Evolutionary conservation across 2,888 invertebrate species (phyloP).

Genomic region (Chrysopilus asiliformis): DNA sequence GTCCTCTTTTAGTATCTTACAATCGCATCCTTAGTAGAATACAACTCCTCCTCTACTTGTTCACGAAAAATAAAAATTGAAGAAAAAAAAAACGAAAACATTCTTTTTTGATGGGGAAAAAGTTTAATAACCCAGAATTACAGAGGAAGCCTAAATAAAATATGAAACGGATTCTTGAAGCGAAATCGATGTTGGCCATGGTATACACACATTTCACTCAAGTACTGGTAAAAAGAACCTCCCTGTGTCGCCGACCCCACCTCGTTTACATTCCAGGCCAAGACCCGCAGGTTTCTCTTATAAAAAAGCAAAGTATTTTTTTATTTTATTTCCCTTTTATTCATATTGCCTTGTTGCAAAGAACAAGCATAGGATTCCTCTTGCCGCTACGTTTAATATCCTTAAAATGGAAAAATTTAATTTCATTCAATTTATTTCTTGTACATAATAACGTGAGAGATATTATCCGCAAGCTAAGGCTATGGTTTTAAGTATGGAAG

Average conservation of each 20-base stretch:
- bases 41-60: no score
- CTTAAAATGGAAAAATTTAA: slow-evolving; percentile 14
- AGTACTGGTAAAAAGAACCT: neutral
- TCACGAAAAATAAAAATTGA: no score
- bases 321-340: no score
- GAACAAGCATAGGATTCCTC: slow-evolving; percentile 4
- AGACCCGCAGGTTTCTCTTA: no score
- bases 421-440: slow-evolving; percentile 14
- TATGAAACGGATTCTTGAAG: slow-evolving; percentile 14
- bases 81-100: no score
- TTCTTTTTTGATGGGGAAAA: slow-evolving; percentile 13
- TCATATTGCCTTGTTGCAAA: neutral
- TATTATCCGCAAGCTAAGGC: no score
- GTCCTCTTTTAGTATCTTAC: slow-evolving; percentile 4
- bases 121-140: slow-evolving; percentile 15
- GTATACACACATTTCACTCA: slow-evolving; percentile 8
- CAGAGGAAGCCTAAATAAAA: slow-evolving; percentile 11
- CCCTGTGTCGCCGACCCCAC: neutral
- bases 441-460: slow-evolving; percentile 12
- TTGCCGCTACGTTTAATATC: slow-evolving; percentile 11
- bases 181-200: slow-evolving; percentile 12
- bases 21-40: no score
- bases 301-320: no score
- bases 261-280: no score
- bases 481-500: no score